phyloP scores from a whole-genome alignment of 1,140 invertebrate genomes.

The Bombus balteatus region DNA sequence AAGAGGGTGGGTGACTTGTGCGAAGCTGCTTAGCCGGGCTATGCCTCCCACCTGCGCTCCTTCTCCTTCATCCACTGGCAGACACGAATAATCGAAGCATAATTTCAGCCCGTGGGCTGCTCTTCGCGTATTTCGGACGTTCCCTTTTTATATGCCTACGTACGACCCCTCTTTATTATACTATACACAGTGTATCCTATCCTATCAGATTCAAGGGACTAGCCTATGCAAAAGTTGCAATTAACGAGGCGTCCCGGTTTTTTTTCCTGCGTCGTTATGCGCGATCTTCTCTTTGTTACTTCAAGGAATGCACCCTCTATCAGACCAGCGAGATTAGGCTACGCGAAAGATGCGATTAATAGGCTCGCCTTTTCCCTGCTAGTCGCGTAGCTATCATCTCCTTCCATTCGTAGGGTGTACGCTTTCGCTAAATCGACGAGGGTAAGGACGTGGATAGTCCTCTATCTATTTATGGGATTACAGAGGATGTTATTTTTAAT shows the following conservation, averaged over 20 bases:
- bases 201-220: constrained; percentile 5
- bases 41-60: constrained; percentile 49
- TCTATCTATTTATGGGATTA: too few relatives aligned
- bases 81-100: constrained; percentile 68
- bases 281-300: neutral
- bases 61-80: constrained; percentile 31
- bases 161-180: neutral
- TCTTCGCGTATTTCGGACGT: constrained; percentile 59
- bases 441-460: too few relatives aligned
- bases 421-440: too few relatives aligned
- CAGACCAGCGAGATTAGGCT: too few relatives aligned
- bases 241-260: neutral
- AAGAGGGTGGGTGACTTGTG: constrained; percentile 38
- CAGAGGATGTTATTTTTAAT: too few relatives aligned
- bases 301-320: too few relatives aligned
- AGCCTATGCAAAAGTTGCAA: constrained; percentile 5
- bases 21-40: constrained; percentile 35
- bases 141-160: neutral
- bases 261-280: neutral
- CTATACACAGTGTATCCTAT: constrained; percentile 12
- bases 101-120: constrained; percentile 63
- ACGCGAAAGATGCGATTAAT: too few relatives aligned
- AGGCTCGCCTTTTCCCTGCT: too few relatives aligned
- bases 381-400: too few relatives aligned
- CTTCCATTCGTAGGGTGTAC: too few relatives aligned